phyloP scores from a whole-genome alignment of 1,140 invertebrate species.

The Coptotermes formosanus region DNA sequence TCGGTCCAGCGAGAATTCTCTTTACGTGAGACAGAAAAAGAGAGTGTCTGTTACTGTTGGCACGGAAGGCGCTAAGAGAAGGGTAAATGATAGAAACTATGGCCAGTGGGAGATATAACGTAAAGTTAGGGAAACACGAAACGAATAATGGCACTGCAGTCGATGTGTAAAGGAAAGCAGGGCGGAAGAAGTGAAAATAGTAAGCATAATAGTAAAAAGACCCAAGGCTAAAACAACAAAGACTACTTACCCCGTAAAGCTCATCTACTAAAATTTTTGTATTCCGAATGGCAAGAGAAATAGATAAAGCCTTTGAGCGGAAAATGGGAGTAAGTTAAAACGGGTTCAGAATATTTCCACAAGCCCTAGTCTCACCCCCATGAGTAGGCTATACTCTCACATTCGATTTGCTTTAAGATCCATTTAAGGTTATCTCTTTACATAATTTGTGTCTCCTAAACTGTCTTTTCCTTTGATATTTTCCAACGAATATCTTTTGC shows the following conservation, averaged over 20 bases:
- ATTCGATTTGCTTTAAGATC: too few relatives aligned
- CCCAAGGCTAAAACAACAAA: not conserved
- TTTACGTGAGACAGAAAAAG: not conserved
- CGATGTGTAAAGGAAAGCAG: not conserved
- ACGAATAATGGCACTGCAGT: not conserved
- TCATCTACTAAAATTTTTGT: not conserved
- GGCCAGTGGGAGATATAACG: not conserved
- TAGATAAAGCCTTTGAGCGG: too few relatives aligned
- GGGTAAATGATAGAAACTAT: conserved; percentile 7
- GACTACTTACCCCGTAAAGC: not conserved
- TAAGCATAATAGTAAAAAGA: not conserved
- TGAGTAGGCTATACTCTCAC: too few relatives aligned
- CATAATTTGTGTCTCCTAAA: too few relatives aligned
- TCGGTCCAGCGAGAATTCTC: conserved; percentile 1
- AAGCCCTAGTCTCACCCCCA: too few relatives aligned
- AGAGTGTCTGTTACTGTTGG: not conserved
- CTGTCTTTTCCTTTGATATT: too few relatives aligned
- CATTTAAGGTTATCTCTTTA: too few relatives aligned
- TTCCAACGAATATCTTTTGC: too few relatives aligned
- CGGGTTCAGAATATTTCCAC: too few relatives aligned
- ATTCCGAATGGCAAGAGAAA: not conserved
- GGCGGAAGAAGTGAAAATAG: not conserved
- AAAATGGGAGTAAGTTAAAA: too few relatives aligned
- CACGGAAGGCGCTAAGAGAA: not conserved
- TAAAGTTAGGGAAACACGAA: not conserved